Evolutionary conservation across 2,888 invertebrate genomes (phyloP), one percentile per base, ranked within the genome.

Genomic region (Troglohyphantes excavatus): DNA sequence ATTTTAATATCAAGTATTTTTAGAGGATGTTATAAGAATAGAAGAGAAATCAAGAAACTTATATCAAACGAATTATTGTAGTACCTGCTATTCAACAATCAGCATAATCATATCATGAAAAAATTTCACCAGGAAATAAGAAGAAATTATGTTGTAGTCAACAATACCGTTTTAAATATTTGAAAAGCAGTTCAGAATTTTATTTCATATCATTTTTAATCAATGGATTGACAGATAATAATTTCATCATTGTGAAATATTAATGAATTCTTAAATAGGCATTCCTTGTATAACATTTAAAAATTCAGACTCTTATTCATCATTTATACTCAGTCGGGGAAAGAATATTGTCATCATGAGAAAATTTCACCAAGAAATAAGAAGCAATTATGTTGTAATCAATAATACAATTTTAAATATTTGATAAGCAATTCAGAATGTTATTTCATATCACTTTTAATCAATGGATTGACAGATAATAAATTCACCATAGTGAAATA

Each of bases 301-400:
- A 68, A n/a, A 33, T 33, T 70, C 68, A 33, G 68, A 70, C 29
- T 19, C n/a, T 0, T 33, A n/a, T 70, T 70, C 68, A 33, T 70
- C 33, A 23, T n/a, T 70, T 27, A 7, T 29, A n/a, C 29, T 39
- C 65, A 63, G n/a, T 68, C 72, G 26, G 46, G 76, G 33, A 19
- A 76, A 67, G 61, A 46, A 78, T 81, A 23, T 53, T 73, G 87
- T 91, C 92, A 89, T 65, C 33, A 68, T 73, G 17, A 11, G 19
- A 59, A n/a, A n/a, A 23, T 23, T 23, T 39, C 53, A 13, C 13
- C 27, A 29, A n/a, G n/a, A n/a, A n/a, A n/a, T n/a, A n/a, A 0
- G 5, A 65, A 65, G 6, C 23, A 27, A 17, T 3, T 7, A 19
- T n/a, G n/a, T n/a, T n/a, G 13, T 17, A 59, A 7, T 2, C 5